Evolutionary conservation across 1,140 invertebrate genomes (phyloP).

Genomic region (Vanessa atalanta): DNA sequence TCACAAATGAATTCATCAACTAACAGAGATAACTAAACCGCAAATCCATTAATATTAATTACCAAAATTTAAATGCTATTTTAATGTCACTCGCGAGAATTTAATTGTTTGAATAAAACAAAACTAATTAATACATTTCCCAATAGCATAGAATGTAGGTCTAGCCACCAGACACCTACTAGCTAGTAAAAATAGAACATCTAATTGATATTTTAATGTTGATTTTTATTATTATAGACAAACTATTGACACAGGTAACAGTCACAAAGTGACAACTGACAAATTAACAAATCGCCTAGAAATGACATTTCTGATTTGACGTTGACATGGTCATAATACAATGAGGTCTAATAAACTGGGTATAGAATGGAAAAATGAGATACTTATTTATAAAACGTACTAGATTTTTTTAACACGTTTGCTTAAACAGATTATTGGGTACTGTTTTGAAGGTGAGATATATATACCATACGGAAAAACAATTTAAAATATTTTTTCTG

Average conservation of each 20-base stretch:
- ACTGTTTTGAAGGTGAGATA: no score
- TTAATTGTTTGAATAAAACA: background rate
- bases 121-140: background rate
- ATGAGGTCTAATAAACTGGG: no score
- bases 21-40: slow-evolving; percentile 43
- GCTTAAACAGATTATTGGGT: no score
- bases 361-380: no score
- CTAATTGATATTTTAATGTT: slow-evolving; percentile 1
- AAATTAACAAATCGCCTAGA: background rate
- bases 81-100: background rate
- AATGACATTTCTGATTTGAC: background rate
- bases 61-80: background rate
- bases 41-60: slow-evolving; percentile 21
- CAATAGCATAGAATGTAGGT: slow-evolving; percentile 1
- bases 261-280: background rate
- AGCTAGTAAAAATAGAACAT: slow-evolving; percentile 16
- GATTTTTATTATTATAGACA: background rate
- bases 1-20: slow-evolving; percentile 54
- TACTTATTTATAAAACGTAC: no score
- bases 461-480: no score
- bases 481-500: background rate
- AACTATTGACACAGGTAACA: background rate
- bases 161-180: background rate
- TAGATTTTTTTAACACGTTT: no score
- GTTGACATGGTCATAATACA: no score